These are phyloP conservation scores for Ormia ochracea DNA, from an alignment of 2,888 invertebrate species.

Conservation along the genomic window DNA sequence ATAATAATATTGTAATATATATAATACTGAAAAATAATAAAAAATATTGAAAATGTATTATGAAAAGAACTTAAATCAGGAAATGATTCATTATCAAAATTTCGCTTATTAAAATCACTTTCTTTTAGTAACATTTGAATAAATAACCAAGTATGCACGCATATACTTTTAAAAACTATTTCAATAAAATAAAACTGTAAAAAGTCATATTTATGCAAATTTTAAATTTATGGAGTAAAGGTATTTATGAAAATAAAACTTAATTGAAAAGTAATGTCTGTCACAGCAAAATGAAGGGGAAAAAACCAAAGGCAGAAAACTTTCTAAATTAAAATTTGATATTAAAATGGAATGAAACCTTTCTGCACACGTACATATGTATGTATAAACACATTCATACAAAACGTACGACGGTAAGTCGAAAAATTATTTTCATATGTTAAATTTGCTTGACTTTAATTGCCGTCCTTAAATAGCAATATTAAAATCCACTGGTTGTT, in stretches of 20 bases:
- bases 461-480: too few relatives aligned
- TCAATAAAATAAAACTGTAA: slow-evolving; percentile 1
- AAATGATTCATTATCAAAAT: neutral
- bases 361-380: neutral
- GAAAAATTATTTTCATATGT: neutral
- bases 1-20: too few relatives aligned
- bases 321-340: slow-evolving; percentile 57
- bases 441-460: too few relatives aligned
- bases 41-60: too few relatives aligned
- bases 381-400: neutral
- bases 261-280: slow-evolving; percentile 53
- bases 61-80: neutral
- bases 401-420: neutral
- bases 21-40: too few relatives aligned
- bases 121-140: slow-evolving; percentile 24
- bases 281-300: neutral
- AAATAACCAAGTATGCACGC: neutral
- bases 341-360: slow-evolving; percentile 20
- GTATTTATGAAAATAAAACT: slow-evolving; percentile 31
- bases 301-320: slow-evolving; percentile 37
- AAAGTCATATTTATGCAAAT: slow-evolving; percentile 17
- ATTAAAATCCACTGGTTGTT: too few relatives aligned
- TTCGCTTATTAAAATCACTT: slow-evolving; percentile 4
- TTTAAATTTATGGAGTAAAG: slow-evolving; percentile 22
- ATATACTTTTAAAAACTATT: slow-evolving; percentile 1